phyloP scores from a whole-genome alignment of 2,113 vertebrate species.

The Cheirogaleus medius region DNA sequence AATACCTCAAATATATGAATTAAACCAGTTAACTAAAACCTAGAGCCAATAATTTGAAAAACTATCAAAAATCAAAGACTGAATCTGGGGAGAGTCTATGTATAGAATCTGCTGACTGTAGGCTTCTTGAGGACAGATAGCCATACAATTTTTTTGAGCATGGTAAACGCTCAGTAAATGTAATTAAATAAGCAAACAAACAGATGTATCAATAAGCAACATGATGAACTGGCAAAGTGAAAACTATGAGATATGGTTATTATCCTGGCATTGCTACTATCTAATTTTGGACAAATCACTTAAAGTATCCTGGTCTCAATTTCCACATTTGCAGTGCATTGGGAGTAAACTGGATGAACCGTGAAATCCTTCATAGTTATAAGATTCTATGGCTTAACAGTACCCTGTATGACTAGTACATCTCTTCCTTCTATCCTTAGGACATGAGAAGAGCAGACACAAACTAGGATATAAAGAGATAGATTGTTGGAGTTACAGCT shows the following conservation, averaged over 20 bases:
- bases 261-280: background rate
- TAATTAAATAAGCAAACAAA: background rate
- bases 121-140: background rate
- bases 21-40: background rate
- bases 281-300: background rate
- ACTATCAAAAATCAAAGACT: background rate
- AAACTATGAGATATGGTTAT: background rate
- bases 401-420: background rate
- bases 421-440: background rate
- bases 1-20: background rate
- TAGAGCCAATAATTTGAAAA: background rate
- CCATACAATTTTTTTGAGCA: background rate
- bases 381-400: background rate
- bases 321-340: background rate
- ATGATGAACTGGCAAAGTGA: background rate
- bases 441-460: background rate
- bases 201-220: background rate
- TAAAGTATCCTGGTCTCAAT: background rate
- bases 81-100: background rate
- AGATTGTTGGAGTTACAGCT: background rate
- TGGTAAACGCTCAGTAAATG: background rate
- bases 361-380: background rate
- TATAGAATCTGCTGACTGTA: background rate
- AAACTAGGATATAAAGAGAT: background rate
- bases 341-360: background rate